Evolutionary conservation across 2,888 invertebrate genomes (phyloP).

Genomic region (Drosophila borborema): DNA sequence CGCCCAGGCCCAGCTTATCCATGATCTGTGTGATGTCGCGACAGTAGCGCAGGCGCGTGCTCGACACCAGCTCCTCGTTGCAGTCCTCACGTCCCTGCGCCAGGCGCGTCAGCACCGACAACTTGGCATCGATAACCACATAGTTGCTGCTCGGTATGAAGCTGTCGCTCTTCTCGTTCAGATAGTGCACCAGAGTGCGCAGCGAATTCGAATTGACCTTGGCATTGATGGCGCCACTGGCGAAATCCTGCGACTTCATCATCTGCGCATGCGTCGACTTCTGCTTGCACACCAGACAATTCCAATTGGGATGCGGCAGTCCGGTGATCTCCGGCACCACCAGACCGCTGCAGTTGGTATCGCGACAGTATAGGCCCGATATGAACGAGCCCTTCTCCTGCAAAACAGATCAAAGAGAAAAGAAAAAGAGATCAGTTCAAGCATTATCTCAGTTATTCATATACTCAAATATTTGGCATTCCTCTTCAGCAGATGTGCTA

Average conservation of each 20-base stretch:
- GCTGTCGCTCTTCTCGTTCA: constrained; percentile 81
- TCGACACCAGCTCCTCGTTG: constrained; percentile 74
- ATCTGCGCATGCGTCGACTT: constrained; percentile 82
- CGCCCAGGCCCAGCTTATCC: constrained; percentile 83
- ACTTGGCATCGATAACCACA: constrained; percentile 83
- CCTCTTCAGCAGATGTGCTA: constrained; percentile 54
- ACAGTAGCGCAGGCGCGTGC: constrained; percentile 79
- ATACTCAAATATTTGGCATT: constrained; percentile 37
- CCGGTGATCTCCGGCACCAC: constrained; percentile 87
- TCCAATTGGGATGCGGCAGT: constrained; percentile 88
- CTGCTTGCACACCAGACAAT: constrained; percentile 88
- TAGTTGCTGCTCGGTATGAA: constrained; percentile 84
- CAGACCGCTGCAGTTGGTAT: constrained; percentile 83
- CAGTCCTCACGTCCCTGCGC: constrained; percentile 76
- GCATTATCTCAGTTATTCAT: constrained; percentile 12
- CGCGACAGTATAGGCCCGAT: constrained; percentile 85
- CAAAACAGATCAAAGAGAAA: constrained; percentile 23
- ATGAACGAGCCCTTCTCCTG: constrained; percentile 84
- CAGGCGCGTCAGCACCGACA: constrained; percentile 80
- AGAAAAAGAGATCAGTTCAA: background rate
- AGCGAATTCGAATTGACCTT: constrained; percentile 81
- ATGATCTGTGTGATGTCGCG: constrained; percentile 82
- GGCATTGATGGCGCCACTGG: constrained; percentile 83
- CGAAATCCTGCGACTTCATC: constrained; percentile 83
- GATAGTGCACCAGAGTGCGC: constrained; percentile 78